A percentile compares a stretch with the other conserved stretches of the same genome.
Conservation (phyloP, 2,113 vertebrate species). For the Microcebus jonahi region DNA sequence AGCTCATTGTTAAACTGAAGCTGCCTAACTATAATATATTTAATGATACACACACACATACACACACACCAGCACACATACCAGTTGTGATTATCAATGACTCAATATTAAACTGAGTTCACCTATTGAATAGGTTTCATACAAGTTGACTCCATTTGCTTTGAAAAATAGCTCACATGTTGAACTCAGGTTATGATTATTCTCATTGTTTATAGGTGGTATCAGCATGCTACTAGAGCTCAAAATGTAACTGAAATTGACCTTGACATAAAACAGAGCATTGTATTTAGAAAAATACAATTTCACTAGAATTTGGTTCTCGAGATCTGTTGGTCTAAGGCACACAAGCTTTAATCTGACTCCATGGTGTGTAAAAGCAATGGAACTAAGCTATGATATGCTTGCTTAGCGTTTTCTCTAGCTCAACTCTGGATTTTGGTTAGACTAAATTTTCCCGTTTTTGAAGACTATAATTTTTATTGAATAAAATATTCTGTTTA, state of each 20-base stretch:
- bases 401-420: background rate
- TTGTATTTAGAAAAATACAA: background rate
- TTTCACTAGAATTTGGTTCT: background rate
- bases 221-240: background rate
- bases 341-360: background rate
- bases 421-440: background rate
- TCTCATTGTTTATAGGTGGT: background rate
- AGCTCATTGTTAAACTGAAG: background rate
- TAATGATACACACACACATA: background rate
- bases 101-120: background rate
- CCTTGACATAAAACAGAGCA: background rate
- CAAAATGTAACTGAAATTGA: background rate
- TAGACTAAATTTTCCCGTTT: background rate
- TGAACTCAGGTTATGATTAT: constrained; percentile 32
- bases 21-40: background rate
- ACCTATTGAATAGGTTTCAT: background rate
- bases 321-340: background rate
- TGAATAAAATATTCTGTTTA: background rate
- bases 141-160: constrained; percentile 25
- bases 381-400: background rate
- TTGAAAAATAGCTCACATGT: background rate
- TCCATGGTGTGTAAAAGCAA: background rate
- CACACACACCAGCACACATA: background rate
- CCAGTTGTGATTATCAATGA: background rate
- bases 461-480: background rate